Evolutionary conservation across 2,113 vertebrate genomes (phyloP).

Genomic region (Ameiurus melas): DNA sequence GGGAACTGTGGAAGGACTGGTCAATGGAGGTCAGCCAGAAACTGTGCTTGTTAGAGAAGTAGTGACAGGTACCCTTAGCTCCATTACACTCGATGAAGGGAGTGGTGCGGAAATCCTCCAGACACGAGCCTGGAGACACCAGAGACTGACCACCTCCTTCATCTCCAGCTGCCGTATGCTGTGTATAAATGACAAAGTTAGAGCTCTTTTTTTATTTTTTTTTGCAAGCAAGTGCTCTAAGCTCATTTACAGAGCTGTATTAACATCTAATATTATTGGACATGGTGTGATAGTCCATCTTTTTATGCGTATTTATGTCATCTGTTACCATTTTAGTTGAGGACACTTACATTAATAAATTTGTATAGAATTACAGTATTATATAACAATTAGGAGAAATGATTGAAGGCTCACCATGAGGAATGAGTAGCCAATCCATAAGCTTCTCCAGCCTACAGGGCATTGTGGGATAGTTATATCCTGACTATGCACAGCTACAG

Average conservation of each 20-base stretch:
- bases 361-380: background rate
- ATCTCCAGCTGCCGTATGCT: conserved; percentile 93
- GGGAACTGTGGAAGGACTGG: conserved; percentile 81
- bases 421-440: conserved; percentile 99
- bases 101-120: conserved; percentile 95
- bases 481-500: conserved; percentile 95
- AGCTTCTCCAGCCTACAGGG: conserved; percentile 89
- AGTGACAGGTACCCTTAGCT: conserved; percentile 92
- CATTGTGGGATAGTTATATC: conserved; percentile 92
- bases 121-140: conserved; percentile 93
- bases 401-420: conserved; percentile 82
- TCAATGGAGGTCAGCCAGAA: conserved; percentile 94
- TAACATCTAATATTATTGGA: background rate
- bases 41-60: conserved; percentile 95
- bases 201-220: background rate
- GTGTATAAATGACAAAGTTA: conserved; percentile 31
- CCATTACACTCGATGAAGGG: conserved; percentile 98
- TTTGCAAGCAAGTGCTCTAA: background rate
- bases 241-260: background rate
- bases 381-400: background rate
- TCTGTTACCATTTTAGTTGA: background rate
- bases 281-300: background rate
- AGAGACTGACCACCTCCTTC: conserved; percentile 94
- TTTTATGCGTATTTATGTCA: background rate
- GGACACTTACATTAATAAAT: background rate